These are phyloP conservation scores for Acheta domesticus DNA, from an alignment of 2,888 invertebrate genomes.

Conservation along the genomic window DNA sequence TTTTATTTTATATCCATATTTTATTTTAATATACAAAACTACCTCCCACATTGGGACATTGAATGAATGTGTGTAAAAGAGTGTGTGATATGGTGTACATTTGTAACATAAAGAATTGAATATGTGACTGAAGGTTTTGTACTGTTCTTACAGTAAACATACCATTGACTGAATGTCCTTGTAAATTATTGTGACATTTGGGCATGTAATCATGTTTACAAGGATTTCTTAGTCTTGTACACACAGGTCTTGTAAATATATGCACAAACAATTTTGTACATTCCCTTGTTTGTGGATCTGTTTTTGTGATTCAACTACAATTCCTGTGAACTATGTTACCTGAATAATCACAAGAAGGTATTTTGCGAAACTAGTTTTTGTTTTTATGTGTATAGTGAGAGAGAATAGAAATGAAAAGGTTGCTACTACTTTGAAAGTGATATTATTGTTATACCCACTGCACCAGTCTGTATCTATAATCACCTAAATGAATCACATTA, in stretches of 20 bases:
- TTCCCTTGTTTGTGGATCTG: not conserved
- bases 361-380: not conserved
- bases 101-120: slow-evolving; percentile 35
- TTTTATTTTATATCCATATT: slow-evolving; percentile 34
- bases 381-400: not conserved
- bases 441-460: not conserved
- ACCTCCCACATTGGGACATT: slow-evolving; percentile 37
- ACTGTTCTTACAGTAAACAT: slow-evolving; percentile 36
- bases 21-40: slow-evolving; percentile 33
- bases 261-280: slow-evolving; percentile 30
- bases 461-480: not conserved
- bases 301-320: not conserved
- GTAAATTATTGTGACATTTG: slow-evolving; percentile 26
- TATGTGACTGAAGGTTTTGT: slow-evolving; percentile 37
- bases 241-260: slow-evolving; percentile 34
- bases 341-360: not conserved
- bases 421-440: not conserved
- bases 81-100: slow-evolving; percentile 36
- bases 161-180: slow-evolving; percentile 32
- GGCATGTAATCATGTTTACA: slow-evolving; percentile 27
- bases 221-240: slow-evolving; percentile 31
- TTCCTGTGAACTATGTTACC: not conserved
- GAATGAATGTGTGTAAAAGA: slow-evolving; percentile 38
- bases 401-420: not conserved
- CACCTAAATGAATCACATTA: not conserved